These are phyloP conservation scores for Phaedon cochleariae DNA, from an alignment of 2,888 invertebrate genomes.

Conservation along the genomic window DNA sequence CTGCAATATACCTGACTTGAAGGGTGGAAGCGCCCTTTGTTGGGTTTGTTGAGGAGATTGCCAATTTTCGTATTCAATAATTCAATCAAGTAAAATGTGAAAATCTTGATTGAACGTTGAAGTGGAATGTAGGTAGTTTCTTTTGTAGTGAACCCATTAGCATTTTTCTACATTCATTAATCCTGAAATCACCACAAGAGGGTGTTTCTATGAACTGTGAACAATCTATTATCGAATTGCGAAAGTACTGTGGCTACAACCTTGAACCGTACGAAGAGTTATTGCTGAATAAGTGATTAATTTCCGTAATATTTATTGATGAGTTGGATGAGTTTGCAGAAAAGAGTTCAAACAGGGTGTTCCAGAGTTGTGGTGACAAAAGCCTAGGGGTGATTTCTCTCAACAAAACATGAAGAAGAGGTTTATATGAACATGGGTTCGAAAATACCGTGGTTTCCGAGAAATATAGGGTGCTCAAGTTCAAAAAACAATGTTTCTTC, in stretches of 20 bases:
- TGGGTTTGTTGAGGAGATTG: not conserved
- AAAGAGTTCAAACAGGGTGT: too few relatives aligned
- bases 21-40: not conserved
- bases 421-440: too few relatives aligned
- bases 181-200: not conserved
- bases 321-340: not conserved
- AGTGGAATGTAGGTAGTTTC: not conserved
- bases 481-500: too few relatives aligned
- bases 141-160: not conserved
- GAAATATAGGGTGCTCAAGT: too few relatives aligned
- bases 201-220: not conserved
- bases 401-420: too few relatives aligned
- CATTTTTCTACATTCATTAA: not conserved
- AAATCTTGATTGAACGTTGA: too few relatives aligned
- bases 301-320: constrained; percentile 30
- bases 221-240: not conserved
- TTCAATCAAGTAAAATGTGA: too few relatives aligned
- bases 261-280: constrained; percentile 33
- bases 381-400: too few relatives aligned
- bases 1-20: too few relatives aligned
- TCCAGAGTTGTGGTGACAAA: too few relatives aligned
- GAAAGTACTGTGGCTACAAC: not conserved
- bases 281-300: constrained; percentile 36
- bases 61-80: too few relatives aligned
- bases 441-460: too few relatives aligned